phyloP scores from a whole-genome alignment of 2,888 invertebrate genomes.

The Nomada fucata region DNA sequence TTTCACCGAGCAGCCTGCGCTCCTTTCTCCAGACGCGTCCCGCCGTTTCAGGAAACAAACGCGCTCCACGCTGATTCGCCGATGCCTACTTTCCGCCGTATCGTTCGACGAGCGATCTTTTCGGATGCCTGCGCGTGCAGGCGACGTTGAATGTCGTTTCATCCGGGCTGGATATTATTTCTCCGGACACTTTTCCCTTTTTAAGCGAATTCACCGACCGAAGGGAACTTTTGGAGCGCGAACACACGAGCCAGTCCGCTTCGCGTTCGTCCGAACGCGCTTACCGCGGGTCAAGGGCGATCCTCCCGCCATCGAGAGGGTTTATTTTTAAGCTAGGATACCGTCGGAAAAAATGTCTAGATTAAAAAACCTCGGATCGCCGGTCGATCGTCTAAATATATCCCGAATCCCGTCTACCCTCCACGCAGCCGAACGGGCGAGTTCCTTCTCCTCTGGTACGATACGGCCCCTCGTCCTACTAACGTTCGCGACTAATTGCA shows the following conservation, averaged over 20 bases:
- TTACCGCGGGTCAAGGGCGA: slow-evolving; percentile 63
- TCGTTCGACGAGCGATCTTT: not conserved
- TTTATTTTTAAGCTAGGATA: slow-evolving; percentile 53
- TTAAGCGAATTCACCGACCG: slow-evolving; percentile 22
- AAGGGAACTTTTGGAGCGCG: slow-evolving; percentile 57
- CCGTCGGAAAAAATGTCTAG: slow-evolving; percentile 7
- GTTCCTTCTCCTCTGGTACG: too few species aligned
- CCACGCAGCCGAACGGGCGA: too few species aligned
- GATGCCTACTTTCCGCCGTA: slow-evolving; percentile 8
- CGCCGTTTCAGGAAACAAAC: not conserved
- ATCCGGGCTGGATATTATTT: slow-evolving; percentile 7
- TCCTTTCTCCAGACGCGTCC: slow-evolving; percentile 1
- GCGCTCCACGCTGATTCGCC: slow-evolving; percentile 16
- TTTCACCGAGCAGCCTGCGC: not conserved
- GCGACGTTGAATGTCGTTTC: not conserved
- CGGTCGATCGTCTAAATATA: slow-evolving; percentile 37
- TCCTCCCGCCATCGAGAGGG: not conserved
- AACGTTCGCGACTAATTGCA: too few species aligned
- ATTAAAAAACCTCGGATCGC: slow-evolving; percentile 4
- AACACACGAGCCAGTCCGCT: slow-evolving; percentile 49
- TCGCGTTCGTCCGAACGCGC: slow-evolving; percentile 49
- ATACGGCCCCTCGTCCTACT: too few species aligned
- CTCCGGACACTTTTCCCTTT: slow-evolving; percentile 43
- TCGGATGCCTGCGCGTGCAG: too few species aligned
- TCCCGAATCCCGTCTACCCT: too few species aligned